Base-by-base conservation (phyloP, 2,888 invertebrate species). In the Seira sanloemensis region DNA sequence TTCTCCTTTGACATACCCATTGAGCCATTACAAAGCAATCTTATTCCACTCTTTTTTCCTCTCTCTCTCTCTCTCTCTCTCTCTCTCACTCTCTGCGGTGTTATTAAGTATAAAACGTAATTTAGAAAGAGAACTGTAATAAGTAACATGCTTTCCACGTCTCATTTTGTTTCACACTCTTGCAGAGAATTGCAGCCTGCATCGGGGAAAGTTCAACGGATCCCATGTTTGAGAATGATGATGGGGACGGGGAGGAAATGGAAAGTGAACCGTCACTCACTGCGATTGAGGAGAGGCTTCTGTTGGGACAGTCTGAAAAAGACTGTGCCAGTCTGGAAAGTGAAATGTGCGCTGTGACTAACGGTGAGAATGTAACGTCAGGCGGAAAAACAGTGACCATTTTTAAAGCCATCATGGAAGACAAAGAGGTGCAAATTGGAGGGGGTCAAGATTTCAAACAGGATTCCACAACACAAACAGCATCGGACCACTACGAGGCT, bases 141-240 rank as follows among this genome's bases (percentile, higher is more conserved):
- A n/a, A n/a, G n/a, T 50, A 18, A 12, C 50, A 50, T 50, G 50
- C n/a, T 50, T 50, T 62, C 37, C 27, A 27, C 50, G 66, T 75
- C 7, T 77, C 54, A 68, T 50, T 54, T 72, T 66, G 12, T 81
- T 83, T 19, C n/a, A 12, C n/a, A n/a, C n/a, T 67, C 82, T 25
- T 37, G 12, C 68, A 88, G 88, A 86, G 81, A 69, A 73, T 88
- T 54, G 85, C 84, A 21, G 86, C 84, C 1, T 88, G 86, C 54
- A 80, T 86, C 58, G 87, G 87, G 18, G 87, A 87, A 74, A 87
- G 85, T 82, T 87, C 88, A n/a, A 86, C 88, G 16, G 88, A 88
- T 69, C 85, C 72, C 37, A 66, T 79, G 2, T 66, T 25, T 4
- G 67, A 4, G 50, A 86, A 75, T 58, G 78, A 68, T 5, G 50